phyloP scores from a whole-genome alignment of 2,113 vertebrate species.

The Cephalopterus ornatus region DNA sequence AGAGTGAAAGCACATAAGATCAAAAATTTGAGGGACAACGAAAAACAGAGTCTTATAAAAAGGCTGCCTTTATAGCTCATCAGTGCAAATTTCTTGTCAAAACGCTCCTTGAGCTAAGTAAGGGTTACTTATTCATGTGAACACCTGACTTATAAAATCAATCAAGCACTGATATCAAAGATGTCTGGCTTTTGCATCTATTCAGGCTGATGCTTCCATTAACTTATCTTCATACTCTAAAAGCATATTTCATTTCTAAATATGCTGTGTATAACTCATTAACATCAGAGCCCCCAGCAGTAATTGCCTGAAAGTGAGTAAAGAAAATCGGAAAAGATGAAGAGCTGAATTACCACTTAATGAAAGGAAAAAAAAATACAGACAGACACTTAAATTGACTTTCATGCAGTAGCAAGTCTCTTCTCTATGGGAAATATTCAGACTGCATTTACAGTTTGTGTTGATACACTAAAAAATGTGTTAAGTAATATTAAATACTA shows the following conservation, averaged over 20 bases:
- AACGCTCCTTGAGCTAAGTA: slow-evolving; percentile 63
- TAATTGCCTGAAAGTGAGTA: slow-evolving; percentile 78
- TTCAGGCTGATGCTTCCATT: slow-evolving; percentile 73
- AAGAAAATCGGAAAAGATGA: slow-evolving; percentile 75
- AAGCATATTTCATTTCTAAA: slow-evolving; percentile 70
- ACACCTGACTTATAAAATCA: slow-evolving; percentile 77
- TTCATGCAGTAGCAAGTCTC: slow-evolving; percentile 7
- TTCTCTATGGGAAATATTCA: slow-evolving; percentile 57
- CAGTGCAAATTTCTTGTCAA: slow-evolving; percentile 71
- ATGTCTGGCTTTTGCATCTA: slow-evolving; percentile 64
- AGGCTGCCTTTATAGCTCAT: slow-evolving; percentile 67
- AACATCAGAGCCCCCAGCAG: slow-evolving; percentile 76
- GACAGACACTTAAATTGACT: slow-evolving; percentile 70
- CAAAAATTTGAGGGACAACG: slow-evolving; percentile 55
- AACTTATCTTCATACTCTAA: slow-evolving; percentile 72
- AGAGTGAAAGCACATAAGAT: slow-evolving; percentile 36
- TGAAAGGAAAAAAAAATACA: slow-evolving; percentile 71
- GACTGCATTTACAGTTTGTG: slow-evolving; percentile 45
- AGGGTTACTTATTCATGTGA: slow-evolving; percentile 75
- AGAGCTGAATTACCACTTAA: slow-evolving; percentile 79
- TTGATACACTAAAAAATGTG: slow-evolving; percentile 17
- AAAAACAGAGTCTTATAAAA: slow-evolving; percentile 25
- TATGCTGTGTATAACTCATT: slow-evolving; percentile 77
- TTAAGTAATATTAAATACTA: slow-evolving; percentile 27
- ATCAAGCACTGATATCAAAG: slow-evolving; percentile 71